phyloP scores from a whole-genome alignment of 2,113 vertebrate species.

The Dendrocopos noguchii region DNA sequence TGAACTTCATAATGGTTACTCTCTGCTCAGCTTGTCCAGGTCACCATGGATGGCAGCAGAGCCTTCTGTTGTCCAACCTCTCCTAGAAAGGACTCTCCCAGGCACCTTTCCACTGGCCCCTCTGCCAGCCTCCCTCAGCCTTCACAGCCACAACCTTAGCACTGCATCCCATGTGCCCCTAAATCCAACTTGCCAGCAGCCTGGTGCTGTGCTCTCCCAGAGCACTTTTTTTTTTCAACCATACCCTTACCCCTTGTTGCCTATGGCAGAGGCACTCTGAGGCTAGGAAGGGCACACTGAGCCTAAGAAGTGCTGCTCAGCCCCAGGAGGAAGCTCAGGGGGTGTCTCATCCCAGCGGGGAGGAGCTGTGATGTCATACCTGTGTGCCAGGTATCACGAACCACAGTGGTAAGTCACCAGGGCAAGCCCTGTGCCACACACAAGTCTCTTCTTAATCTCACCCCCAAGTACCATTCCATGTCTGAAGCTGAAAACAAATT shows the following conservation, averaged over 20 bases:
- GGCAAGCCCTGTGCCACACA: not conserved
- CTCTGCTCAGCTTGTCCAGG: too few species aligned
- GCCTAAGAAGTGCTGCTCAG: fast-evolving
- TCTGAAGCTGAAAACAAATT: not conserved
- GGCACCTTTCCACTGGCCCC: not conserved
- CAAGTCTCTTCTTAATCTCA: not conserved
- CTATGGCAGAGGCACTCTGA: fast-evolving
- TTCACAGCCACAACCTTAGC: not conserved
- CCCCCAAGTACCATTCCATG: not conserved
- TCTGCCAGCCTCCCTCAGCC: not conserved
- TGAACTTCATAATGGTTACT: too few species aligned
- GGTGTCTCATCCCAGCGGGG: not conserved
- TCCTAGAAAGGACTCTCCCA: not conserved
- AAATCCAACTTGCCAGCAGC: not conserved
- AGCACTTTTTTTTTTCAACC: not conserved
- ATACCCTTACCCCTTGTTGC: not conserved
- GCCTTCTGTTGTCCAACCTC: too few species aligned
- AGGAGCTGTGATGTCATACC: not conserved
- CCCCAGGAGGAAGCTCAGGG: not conserved
- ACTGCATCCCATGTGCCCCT: not conserved
- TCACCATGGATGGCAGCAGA: too few species aligned
- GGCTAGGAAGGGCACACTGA: not conserved
- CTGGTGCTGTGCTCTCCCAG: not conserved
- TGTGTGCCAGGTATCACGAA: not conserved
- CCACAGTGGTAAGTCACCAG: not conserved